A percentile compares a stretch with the other conserved stretches of the same genome.
phyloP scores from a whole-genome alignment of 1,140 invertebrate species.

The Cepaea nemoralis region DNA sequence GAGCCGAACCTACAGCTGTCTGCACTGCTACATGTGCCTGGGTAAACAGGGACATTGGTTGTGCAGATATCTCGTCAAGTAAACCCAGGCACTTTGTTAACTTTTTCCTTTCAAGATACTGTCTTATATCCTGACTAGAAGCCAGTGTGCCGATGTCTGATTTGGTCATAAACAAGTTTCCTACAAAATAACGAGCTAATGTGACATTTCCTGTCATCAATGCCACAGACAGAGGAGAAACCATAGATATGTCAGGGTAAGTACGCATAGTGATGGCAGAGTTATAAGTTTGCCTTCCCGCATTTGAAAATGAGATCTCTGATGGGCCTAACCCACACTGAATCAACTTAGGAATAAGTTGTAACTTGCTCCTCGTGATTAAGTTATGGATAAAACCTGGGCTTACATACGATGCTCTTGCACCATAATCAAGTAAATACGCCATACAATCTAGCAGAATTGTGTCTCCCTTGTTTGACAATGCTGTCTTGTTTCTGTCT shows the following conservation, averaged over 20 bases:
- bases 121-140: not conserved
- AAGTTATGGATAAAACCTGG: not conserved
- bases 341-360: not conserved
- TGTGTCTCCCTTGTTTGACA: not conserved
- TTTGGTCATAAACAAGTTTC: not conserved
- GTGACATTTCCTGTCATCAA: not conserved
- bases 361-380: not conserved
- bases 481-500: not conserved
- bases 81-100: not conserved
- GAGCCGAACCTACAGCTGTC: not conserved
- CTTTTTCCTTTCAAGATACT: not conserved
- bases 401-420: not conserved
- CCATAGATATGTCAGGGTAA: not conserved
- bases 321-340: not conserved
- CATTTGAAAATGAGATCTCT: not conserved
- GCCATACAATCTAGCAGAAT: not conserved
- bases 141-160: not conserved
- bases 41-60: not conserved
- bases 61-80: not conserved
- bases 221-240: constrained; percentile 8
- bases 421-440: not conserved
- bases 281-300: not conserved
- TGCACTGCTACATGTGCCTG: not conserved
- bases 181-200: not conserved
- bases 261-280: too few species aligned